Evolutionary conservation across 2,113 vertebrate species (phyloP), one percentile per base, ranked within the genome.

Genomic region (Drymodes brunneopygia): DNA sequence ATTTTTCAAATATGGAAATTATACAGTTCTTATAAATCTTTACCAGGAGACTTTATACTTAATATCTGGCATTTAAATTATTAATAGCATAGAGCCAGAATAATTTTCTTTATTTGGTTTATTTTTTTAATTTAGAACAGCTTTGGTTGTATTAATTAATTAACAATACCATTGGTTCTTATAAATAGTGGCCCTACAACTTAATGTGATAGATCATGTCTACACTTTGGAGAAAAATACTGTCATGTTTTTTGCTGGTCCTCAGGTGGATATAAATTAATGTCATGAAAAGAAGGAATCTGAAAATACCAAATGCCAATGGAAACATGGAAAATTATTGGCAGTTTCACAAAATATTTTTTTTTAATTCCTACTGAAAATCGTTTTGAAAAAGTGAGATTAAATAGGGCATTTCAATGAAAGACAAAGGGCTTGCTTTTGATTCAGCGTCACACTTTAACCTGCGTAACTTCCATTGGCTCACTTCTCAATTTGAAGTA

Each of bases 21-120:
- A 44, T 60, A 95, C 27, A 33, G 11, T 82, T 95, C 47, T 87
- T 91, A 33, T 62, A 96, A 79, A 54, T 92, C 42, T 82, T 81
- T 89, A 73, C 51, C 77, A 66, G 70, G 47, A 92, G 81, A 91
- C 18, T 62, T 54, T 71, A 58, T 60, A 88, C 36, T 64, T 75
- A 38, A 45, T 70, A 86, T 56, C 48, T 86, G 17, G 6, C 12
- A 74, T 87, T 83, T 88, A 70, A 91, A 94, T 75, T 50, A 67
- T 92, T 61, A 33, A 10, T 92, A 62, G 62, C 53, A 42, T 67
- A 75, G 31, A 88, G 53, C n/a, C 53, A 53, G 81, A 77, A 64
- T 27, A 92, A 81, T 67, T 58, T 92, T 91, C 96, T 97, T 40
- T 92, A 36, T 94, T 96, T 95, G 12, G 78, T 97, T 97, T 80